These are phyloP conservation scores for Pangasius mekongensis DNA, from an alignment of 2,797 vertebrate genomes.

Conservation along the genomic window DNA sequence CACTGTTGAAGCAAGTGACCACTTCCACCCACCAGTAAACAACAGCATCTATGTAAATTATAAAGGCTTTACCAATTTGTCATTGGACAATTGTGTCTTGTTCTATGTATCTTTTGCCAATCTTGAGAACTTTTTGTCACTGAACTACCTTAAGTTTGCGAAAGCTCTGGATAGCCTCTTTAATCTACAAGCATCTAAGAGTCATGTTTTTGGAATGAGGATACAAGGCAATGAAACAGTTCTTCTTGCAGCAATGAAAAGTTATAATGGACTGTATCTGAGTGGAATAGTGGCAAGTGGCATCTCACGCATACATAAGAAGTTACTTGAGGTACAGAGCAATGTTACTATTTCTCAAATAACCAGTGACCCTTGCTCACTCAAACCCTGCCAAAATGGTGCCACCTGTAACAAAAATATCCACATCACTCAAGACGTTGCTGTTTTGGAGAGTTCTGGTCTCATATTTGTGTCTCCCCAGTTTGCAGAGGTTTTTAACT, in stretches of 20 bases:
- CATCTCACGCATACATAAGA: conserved; percentile 73
- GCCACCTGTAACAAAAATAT: conserved; percentile 75
- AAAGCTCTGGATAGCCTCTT: conserved; percentile 80
- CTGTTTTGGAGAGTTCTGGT: conserved; percentile 71
- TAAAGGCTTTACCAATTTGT: conserved; percentile 79
- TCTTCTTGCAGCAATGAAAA: conserved; percentile 77
- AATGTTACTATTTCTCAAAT: conserved; percentile 76
- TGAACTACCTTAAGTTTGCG: conserved; percentile 75
- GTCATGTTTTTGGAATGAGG: conserved; percentile 80
- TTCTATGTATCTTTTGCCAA: conserved; percentile 72
- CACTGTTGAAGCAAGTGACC: conserved; percentile 76
- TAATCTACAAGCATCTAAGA: conserved; percentile 79
- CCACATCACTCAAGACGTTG: conserved; percentile 70
- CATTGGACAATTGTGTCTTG: conserved; percentile 77
- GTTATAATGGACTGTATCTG: conserved; percentile 76
- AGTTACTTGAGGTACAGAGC: conserved; percentile 74
- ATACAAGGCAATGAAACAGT: conserved; percentile 70
- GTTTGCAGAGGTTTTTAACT: conserved; percentile 73
- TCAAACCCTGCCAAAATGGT: conserved; percentile 71
- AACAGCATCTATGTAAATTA: conserved; percentile 79
- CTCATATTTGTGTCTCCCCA: conserved; percentile 78
- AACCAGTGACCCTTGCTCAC: conserved; percentile 75
- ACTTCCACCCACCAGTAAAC: conserved; percentile 74
- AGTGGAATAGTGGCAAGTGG: conserved; percentile 71
- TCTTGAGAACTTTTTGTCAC: conserved; percentile 73